Conservation (phyloP, 2,113 vertebrate species). For the Buteo buteo region DNA sequence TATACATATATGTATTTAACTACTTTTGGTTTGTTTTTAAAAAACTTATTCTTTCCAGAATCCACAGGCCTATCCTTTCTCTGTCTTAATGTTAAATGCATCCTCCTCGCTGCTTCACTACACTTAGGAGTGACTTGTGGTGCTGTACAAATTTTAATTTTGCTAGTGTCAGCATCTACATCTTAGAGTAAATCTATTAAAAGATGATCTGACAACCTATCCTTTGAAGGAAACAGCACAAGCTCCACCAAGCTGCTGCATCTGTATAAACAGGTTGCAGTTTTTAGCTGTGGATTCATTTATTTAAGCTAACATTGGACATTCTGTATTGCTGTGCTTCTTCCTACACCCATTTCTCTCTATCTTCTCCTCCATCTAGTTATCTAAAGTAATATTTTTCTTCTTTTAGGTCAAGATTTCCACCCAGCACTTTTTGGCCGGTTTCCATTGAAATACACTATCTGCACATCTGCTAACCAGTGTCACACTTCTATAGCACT, state of each 20-base stretch:
- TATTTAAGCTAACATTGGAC: background rate
- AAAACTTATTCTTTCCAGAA: background rate
- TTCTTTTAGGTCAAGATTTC: conserved; percentile 41
- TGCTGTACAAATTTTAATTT: background rate
- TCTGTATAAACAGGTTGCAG: background rate
- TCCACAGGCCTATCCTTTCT: background rate
- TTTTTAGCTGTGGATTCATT: background rate
- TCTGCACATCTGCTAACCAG: conserved; percentile 29
- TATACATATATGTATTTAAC: background rate
- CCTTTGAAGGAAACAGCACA: background rate
- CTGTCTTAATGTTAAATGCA: background rate
- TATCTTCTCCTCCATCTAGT: background rate
- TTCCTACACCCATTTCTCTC: background rate
- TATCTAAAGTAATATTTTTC: background rate
- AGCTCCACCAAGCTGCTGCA: background rate
- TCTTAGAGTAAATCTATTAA: background rate
- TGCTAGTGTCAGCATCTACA: background rate
- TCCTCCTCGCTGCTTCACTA: background rate
- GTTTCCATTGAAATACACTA: conserved; percentile 17
- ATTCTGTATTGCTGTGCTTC: background rate
- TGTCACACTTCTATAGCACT: background rate
- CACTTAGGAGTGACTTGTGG: background rate
- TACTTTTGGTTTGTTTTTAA: background rate
- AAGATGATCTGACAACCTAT: background rate
- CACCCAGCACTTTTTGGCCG: background rate